Evolutionary conservation across 1,140 invertebrate species (phyloP).

Genomic region (Monomorium pharaonis): DNA sequence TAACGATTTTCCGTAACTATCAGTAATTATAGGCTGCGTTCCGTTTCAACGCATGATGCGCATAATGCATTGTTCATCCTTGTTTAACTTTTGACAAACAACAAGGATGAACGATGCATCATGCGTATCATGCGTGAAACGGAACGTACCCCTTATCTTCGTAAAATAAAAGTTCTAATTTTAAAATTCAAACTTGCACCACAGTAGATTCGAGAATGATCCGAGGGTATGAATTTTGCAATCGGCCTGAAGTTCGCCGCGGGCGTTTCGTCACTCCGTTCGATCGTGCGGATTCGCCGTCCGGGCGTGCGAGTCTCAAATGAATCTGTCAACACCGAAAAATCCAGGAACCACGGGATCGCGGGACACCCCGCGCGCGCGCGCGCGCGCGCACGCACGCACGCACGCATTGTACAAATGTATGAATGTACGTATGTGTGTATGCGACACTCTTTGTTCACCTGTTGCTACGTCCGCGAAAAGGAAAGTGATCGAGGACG

Average conservation of each 20-base stretch:
- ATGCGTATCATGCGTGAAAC: no score
- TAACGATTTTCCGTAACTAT: neutral
- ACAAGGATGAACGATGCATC: no score
- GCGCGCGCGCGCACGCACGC: neutral
- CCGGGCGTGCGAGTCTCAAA: no score
- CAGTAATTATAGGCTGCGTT: no score
- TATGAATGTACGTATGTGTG: neutral
- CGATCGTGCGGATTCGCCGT: no score
- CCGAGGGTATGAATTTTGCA: neutral
- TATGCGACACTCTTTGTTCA: constrained; percentile 68
- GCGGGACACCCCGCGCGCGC: neutral
- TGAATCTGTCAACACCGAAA: neutral
- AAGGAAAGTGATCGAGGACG: constrained; percentile 79
- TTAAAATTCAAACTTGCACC: neutral
- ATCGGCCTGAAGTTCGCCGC: neutral
- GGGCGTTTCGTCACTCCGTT: no score
- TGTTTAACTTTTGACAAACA: no score
- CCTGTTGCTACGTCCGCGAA: constrained; percentile 80
- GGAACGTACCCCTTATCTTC: no score
- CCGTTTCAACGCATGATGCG: no score
- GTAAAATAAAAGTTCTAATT: neutral
- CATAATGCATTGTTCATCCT: no score
- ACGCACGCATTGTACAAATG: no score
- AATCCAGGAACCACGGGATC: neutral
- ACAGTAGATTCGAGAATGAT: neutral